Conservation (phyloP, 2,113 vertebrate species). For the Orthonyx spaldingii region DNA sequence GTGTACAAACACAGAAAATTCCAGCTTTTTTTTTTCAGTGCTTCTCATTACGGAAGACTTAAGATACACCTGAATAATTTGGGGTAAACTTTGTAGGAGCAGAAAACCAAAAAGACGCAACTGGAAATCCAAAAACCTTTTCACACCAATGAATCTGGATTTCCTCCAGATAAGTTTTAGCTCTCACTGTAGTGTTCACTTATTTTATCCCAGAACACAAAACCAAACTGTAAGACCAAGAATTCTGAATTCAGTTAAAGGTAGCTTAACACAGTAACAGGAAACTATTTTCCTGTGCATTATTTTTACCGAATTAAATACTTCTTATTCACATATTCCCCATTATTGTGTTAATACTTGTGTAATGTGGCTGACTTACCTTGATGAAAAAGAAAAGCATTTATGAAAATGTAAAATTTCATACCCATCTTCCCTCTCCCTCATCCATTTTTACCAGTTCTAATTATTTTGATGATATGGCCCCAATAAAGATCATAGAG, state of each 20-base stretch:
- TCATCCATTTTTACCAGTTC: neutral
- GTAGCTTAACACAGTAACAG: neutral
- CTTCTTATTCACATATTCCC: neutral
- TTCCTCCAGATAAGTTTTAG: neutral
- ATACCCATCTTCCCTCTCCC: neutral
- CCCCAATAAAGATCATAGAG: neutral
- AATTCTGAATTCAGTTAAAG: neutral
- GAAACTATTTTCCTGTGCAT: neutral
- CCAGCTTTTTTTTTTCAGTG: neutral
- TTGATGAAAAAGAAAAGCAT: neutral
- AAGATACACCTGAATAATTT: neutral
- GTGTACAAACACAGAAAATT: neutral
- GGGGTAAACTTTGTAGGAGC: neutral
- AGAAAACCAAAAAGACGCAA: neutral
- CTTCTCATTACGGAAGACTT: neutral
- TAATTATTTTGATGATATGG: constrained; percentile 28
- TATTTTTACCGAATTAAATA: neutral
- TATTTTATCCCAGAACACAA: neutral
- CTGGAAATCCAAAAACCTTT: neutral
- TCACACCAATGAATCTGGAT: neutral
- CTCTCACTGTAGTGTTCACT: neutral
- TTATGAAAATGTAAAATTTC: neutral
- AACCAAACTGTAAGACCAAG: neutral
- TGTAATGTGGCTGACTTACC: neutral
- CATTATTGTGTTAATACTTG: neutral